Evolutionary conservation across 1,140 invertebrate species (phyloP), one percentile per base, ranked within the genome.

Genomic region (Cyclargus thomasi): DNA sequence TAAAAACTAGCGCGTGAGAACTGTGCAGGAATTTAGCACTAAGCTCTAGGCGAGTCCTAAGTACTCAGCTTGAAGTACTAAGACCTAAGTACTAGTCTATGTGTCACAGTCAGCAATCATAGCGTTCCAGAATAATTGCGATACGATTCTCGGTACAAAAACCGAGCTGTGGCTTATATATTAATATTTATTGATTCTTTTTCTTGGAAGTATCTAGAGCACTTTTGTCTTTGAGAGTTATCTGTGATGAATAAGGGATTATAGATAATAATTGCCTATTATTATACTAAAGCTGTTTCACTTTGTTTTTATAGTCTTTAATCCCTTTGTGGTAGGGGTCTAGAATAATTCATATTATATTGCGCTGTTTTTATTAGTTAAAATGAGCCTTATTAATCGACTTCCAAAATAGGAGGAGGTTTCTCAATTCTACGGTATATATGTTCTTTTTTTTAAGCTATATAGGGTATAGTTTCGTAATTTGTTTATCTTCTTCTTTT

Each of bases 61-160:
- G 39, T 11, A 14, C 39, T 47, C 3, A 47, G 39, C 6, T 11
- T 16, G 11, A 16, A 47, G 39, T 47, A 14, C 39, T 47, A 47
- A 47, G 39, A 11, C 6, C 39, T 47, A 47, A 16, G 39, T 14
- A 47, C 39, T 47, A 14, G 36, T 14, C 36, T 39, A 39, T 39
- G 36, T 39, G 39, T 47, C 39, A 47, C 39, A 47, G 39, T 47
- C 39, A 14, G 53, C 64, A 53, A 55, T 65, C 53, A 55, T 22
- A 57, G 53, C 64, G 55, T 65, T 65, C 64, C 64, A 65, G 21
- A 22, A 53, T 35, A 65, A 65, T 65, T 65, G 22, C 64, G 53
- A 21, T 29, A 65, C 17, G 23, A 57, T 57, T 16, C 5, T 35
- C 22, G 6, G 17, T n/a, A 11, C 21, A 23, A 22, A 23, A 7